phyloP scores from a whole-genome alignment of 1,140 invertebrate species.

The Hirudo medicinalis region DNA sequence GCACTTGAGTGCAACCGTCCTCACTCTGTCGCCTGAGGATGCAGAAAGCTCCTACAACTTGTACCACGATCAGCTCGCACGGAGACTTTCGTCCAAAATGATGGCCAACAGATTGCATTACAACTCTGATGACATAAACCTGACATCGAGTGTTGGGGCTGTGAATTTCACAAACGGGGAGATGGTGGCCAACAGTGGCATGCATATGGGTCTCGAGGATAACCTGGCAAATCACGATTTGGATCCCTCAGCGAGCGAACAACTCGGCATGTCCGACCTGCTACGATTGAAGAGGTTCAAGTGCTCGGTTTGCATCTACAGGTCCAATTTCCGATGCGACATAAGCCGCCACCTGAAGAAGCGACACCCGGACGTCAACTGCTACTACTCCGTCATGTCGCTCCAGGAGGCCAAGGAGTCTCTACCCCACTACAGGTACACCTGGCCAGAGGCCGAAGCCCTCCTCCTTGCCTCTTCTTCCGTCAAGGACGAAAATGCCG shows the following conservation, averaged over 20 bases:
- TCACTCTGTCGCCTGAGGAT: neutral
- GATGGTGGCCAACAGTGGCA: too few species aligned
- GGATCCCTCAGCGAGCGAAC: neutral
- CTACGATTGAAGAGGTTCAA: constrained; percentile 31
- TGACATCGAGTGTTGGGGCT: too few species aligned
- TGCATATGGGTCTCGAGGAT: too few species aligned
- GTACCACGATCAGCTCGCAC: too few species aligned
- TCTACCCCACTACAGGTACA: constrained; percentile 28
- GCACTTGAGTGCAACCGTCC: constrained; percentile 45
- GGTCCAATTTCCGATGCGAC: constrained; percentile 36
- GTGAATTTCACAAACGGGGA: too few species aligned
- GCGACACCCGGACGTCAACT: constrained; percentile 35
- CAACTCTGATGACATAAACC: too few species aligned
- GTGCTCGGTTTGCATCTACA: constrained; percentile 36
- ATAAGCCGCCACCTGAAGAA: constrained; percentile 32
- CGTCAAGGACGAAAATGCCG: too few species aligned
- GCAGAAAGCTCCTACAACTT: too few species aligned
- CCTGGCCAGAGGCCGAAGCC: constrained; percentile 15
- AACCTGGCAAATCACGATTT: too few species aligned
- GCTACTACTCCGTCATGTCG: constrained; percentile 28
- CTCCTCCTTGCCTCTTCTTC: too few species aligned
- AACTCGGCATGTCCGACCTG: constrained; percentile 31
- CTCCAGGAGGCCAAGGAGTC: constrained; percentile 28
- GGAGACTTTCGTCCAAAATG: too few species aligned
- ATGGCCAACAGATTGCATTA: too few species aligned